Evolutionary conservation across 2,113 vertebrate species (phyloP).

Genomic region (Chitala chitala): DNA sequence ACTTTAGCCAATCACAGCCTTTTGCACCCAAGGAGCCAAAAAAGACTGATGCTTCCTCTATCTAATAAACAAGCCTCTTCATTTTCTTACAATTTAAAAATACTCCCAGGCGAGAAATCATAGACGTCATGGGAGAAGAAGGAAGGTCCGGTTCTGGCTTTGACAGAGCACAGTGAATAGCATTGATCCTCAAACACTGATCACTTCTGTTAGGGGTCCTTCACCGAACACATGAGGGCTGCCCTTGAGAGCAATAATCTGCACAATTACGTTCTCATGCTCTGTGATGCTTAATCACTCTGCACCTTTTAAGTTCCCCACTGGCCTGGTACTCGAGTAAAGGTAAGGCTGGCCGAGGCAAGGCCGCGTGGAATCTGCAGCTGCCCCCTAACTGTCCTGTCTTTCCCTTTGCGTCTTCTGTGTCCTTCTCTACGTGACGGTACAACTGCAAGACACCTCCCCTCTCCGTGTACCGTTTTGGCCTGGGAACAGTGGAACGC

Average conservation of each 20-base stretch:
- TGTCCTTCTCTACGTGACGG: too few species aligned
- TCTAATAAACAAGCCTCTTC: background rate
- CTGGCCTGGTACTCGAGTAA: conserved; percentile 60
- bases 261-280: conserved; percentile 30
- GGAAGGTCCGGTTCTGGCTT: background rate
- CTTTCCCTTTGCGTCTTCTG: conserved; percentile 33
- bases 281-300: conserved; percentile 50
- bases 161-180: background rate
- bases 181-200: background rate
- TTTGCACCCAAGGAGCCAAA: background rate
- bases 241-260: background rate
- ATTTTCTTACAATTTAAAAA: background rate
- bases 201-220: background rate
- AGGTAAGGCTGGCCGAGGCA: conserved; percentile 60
- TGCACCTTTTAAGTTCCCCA: conserved; percentile 55
- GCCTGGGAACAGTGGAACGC: background rate
- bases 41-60: background rate
- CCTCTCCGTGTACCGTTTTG: background rate
- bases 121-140: background rate
- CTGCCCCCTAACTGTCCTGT: conserved; percentile 47
- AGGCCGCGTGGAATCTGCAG: conserved; percentile 50
- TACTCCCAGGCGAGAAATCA: background rate
- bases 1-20: background rate
- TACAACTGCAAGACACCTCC: background rate
- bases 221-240: background rate